A percentile compares a stretch with the other conserved stretches of the same genome.
Conservation (phyloP, 2,113 vertebrate genomes). For the Hoplias malabaricus region DNA sequence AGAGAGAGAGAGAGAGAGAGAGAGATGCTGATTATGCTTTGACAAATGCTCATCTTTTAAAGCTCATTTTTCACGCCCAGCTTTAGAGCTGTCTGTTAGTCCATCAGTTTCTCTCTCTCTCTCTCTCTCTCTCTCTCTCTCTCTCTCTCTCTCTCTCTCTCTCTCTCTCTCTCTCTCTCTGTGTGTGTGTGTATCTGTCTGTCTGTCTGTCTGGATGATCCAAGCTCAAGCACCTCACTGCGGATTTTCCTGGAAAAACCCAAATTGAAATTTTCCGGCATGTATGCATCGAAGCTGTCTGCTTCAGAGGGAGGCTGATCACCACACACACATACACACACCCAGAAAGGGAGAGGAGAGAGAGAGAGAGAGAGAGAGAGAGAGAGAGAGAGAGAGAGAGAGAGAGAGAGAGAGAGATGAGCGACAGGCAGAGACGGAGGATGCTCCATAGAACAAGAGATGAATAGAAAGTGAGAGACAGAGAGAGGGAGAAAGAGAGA, state of each 20-base stretch:
- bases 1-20: conserved; percentile 25
- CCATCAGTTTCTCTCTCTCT: neutral
- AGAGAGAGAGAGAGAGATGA: neutral
- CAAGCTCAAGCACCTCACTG: conserved; percentile 11
- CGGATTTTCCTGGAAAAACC: conserved; percentile 18
- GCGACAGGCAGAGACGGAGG: neutral
- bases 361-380: neutral
- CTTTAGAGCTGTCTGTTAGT: conserved; percentile 26
- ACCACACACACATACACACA: too few species aligned
- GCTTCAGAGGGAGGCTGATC: neutral
- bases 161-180: too few species aligned
- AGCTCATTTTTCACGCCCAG: conserved; percentile 42
- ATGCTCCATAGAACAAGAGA: neutral
- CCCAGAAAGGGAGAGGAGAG: neutral
- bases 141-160: too few species aligned
- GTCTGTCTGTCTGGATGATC: conserved; percentile 3
- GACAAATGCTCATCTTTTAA: conserved; percentile 63
- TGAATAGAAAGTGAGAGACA: neutral
- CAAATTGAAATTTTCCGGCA: conserved; percentile 20
- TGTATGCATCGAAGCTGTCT: conserved; percentile 15
- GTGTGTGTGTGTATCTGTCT: neutral
- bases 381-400: neutral
- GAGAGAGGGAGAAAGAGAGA: neutral
- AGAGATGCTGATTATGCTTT: conserved; percentile 52
- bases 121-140: too few species aligned